These are phyloP conservation scores for Cryptus armator DNA, from an alignment of 2,888 invertebrate species.

Conservation along the genomic window DNA sequence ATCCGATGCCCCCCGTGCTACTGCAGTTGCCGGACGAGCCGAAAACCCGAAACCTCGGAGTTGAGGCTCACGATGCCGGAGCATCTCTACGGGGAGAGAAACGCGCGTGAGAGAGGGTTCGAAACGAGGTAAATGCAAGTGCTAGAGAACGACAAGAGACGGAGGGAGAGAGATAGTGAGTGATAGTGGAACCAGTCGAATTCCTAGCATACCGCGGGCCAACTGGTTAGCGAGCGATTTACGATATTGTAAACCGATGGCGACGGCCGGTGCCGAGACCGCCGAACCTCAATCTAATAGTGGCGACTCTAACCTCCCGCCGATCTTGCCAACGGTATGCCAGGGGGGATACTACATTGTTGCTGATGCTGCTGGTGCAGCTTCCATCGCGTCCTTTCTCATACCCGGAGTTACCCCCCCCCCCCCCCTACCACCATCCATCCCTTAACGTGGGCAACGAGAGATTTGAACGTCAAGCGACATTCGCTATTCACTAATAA, in stretches of 20 bases:
- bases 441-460: background rate
- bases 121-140: slow-evolving; percentile 59
- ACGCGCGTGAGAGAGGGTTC: slow-evolving; percentile 52
- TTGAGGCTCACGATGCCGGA: slow-evolving; percentile 39
- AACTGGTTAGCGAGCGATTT: slow-evolving; percentile 84
- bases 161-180: slow-evolving; percentile 56
- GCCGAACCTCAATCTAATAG: slow-evolving; percentile 83
- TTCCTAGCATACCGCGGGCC: slow-evolving; percentile 83
- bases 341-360: slow-evolving; percentile 73
- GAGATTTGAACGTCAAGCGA: slow-evolving; percentile 39
- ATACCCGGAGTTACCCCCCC: background rate
- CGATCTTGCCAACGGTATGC: slow-evolving; percentile 69
- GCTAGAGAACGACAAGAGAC: slow-evolving; percentile 51
- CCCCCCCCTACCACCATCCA: no score
- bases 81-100: slow-evolving; percentile 40
- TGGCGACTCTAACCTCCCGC: slow-evolving; percentile 79
- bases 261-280: slow-evolving; percentile 80
- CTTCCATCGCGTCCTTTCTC: slow-evolving; percentile 25
- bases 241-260: slow-evolving; percentile 84
- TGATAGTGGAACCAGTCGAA: slow-evolving; percentile 77
- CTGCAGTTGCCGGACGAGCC: slow-evolving; percentile 47
- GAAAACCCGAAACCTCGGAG: slow-evolving; percentile 55
- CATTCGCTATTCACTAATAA: slow-evolving; percentile 39
- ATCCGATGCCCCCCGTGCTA: slow-evolving; percentile 48
- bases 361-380: slow-evolving; percentile 68